phyloP scores from a whole-genome alignment of 2,797 vertebrate genomes.

The Pseudomugil gertrudae region DNA sequence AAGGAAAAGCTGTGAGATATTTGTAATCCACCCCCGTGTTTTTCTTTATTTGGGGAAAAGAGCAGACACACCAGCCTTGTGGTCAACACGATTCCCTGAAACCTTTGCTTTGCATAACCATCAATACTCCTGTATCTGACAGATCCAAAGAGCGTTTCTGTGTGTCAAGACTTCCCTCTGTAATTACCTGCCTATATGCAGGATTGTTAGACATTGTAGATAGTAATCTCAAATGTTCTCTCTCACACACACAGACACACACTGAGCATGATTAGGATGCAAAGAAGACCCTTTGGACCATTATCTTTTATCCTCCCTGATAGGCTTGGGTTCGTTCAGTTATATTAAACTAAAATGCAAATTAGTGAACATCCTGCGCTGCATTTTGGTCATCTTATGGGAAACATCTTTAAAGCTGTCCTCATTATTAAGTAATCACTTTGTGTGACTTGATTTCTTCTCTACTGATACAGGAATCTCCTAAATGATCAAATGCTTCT shows the following conservation, averaged over 20 bases:
- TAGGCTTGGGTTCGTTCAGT: conserved; percentile 46
- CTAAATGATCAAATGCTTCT: no score
- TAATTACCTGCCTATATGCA: conserved; percentile 47
- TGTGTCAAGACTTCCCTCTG: conserved; percentile 25
- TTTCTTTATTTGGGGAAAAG: conserved; percentile 59
- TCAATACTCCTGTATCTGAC: conserved; percentile 15
- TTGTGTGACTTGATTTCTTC: conserved; percentile 7
- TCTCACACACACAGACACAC: conserved; percentile 13
- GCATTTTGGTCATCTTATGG: conserved; percentile 38
- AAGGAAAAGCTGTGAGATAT: conserved; percentile 63
- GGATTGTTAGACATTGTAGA: conserved; percentile 45
- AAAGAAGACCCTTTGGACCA: conserved; percentile 34
- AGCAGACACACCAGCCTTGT: conserved; percentile 51
- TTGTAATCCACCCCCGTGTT: conserved; percentile 58
- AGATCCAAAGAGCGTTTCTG: conserved; percentile 2
- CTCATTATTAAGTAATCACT: conserved; percentile 43
- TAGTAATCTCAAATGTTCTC: conserved; percentile 13
- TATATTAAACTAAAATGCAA: conserved; percentile 60
- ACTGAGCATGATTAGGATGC: conserved; percentile 42
- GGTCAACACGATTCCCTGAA: conserved; percentile 45
- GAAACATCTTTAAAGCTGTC: conserved; percentile 34
- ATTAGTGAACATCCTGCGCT: conserved; percentile 49
- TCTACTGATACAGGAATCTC: not conserved
- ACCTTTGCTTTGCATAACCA: conserved; percentile 53
- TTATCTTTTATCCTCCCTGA: conserved; percentile 41